Evolutionary conservation across 2,888 invertebrate genomes (phyloP).

Genomic region (Halocaridina rubra): DNA sequence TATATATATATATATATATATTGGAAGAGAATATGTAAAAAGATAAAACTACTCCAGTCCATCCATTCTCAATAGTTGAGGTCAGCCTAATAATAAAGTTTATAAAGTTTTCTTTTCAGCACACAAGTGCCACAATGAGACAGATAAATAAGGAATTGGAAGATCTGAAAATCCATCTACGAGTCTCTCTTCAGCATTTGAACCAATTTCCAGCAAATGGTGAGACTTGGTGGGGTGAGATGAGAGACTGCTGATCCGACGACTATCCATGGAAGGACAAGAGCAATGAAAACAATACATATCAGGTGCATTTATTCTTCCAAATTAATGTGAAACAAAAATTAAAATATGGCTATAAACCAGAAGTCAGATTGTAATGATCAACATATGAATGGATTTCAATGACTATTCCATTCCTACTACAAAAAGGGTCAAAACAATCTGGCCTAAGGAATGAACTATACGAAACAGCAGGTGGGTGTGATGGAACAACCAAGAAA

Average conservation of each 20-base stretch:
- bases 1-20: too few relatives aligned
- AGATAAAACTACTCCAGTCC: constrained; percentile 21
- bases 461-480: constrained; percentile 32
- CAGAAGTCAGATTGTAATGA: constrained; percentile 14
- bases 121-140: neutral
- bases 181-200: constrained; percentile 51
- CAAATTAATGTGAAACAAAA: neutral
- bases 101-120: constrained; percentile 6
- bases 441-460: constrained; percentile 9
- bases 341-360: constrained; percentile 20
- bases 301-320: constrained; percentile 31
- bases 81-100: constrained; percentile 41
- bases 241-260: constrained; percentile 51
- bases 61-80: constrained; percentile 50
- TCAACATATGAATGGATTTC: neutral
- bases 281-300: constrained; percentile 13
- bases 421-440: neutral
- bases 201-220: constrained; percentile 56
- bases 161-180: constrained; percentile 24
- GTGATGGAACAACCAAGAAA: constrained; percentile 38
- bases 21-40: too few relatives aligned
- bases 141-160: neutral
- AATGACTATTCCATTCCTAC: neutral
- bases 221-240: constrained; percentile 52
- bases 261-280: constrained; percentile 56